phyloP scores from a whole-genome alignment of 2,113 vertebrate species.

The Myanophis thanlyinensis region DNA sequence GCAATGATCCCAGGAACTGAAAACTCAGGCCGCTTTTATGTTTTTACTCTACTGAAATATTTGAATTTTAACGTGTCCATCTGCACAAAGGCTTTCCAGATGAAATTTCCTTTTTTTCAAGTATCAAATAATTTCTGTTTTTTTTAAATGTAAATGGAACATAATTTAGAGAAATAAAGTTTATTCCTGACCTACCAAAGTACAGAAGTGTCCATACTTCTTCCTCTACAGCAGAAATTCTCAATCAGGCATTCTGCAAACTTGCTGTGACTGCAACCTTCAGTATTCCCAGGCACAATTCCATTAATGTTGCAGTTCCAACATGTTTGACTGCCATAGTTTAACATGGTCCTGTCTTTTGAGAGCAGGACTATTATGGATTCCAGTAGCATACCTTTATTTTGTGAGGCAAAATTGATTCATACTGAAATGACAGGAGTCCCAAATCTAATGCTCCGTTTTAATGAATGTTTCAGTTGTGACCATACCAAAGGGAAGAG shows the following conservation, averaged over 20 bases:
- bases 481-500: neutral
- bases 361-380: neutral
- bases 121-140: slow-evolving; percentile 1
- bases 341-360: neutral
- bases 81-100: neutral
- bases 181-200: neutral
- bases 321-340: neutral
- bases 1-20: neutral
- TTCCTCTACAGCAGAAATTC: neutral
- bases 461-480: neutral
- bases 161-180: neutral
- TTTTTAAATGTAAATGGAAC: neutral
- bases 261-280: neutral
- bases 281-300: neutral
- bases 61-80: neutral
- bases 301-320: neutral
- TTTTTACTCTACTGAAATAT: neutral
- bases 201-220: neutral
- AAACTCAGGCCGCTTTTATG: neutral
- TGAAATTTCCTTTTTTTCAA: neutral
- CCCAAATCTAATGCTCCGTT: neutral
- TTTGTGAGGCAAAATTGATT: neutral
- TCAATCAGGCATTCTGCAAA: neutral
- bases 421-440: neutral
- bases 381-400: neutral